Evolutionary conservation across 2,113 vertebrate species (phyloP), one percentile per base, ranked within the genome.

Genomic region (Phaetusa simplex): DNA sequence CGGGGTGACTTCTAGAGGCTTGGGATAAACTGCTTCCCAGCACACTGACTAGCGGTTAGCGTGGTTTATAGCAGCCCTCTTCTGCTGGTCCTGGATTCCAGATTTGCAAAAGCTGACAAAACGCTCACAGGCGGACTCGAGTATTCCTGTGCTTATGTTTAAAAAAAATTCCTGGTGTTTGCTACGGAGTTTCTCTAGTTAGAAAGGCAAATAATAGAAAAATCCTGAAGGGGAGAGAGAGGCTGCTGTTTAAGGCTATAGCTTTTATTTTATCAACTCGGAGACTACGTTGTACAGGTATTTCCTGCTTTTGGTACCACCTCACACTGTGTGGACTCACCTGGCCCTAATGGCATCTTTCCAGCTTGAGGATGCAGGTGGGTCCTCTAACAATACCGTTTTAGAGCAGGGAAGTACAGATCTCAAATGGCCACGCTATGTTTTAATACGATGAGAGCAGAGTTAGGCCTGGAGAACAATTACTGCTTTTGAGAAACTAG

Each of bases 21-120:
- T 50, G 38, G 32, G 50, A 12, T 24, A 32, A 43, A 17, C 19
- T 13, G 29, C 66, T 82, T 72, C 50, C 59, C 15, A 17, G 62
- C 24, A 20, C 16, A 2, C 1, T 2, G 66, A 47, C 4, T 1
- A 36, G 27, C 11, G 32, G 22, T 29, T 64, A 43, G 13, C 0
- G 0, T 56, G 62, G 53, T 12, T 27, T 69, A 0, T 6, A 36
- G 20, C 64, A 36, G 27, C 2, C 4, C 64, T 61, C 9, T 55
- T 52, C 7, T 5, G 22, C 43, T 50, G 50, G n/a, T 2, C 1
- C 65, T 72, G 38, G 24, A 12, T 23, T 79, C 72, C 6, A 1
- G 52, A 11, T 79, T 67, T 65, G 62, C 29, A 61, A 38, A 82
- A 38, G 40, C 14, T 55, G 47, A 38, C 29, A 43, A 13, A 82